Conservation (phyloP, 1,140 invertebrate species). For the Fopius arisanus region DNA sequence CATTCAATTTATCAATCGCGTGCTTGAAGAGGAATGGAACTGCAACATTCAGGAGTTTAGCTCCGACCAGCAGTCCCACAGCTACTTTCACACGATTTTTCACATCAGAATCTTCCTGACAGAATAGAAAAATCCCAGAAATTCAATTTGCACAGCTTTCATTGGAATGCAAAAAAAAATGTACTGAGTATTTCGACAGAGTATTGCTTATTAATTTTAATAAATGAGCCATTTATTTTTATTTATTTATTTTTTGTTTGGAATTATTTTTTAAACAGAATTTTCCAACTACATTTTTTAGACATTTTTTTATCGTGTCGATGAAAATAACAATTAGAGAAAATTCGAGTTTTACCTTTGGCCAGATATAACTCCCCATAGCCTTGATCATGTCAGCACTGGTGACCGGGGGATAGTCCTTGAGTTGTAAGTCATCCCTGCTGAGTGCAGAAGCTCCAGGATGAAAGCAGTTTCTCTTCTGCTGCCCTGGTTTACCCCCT, state of each 20-base stretch:
- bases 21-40: constrained; percentile 99
- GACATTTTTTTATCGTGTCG: no score
- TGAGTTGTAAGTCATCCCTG: constrained; percentile 69
- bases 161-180: no score
- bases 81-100: constrained; percentile 86
- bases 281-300: no score
- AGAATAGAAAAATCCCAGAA: no score
- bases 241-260: no score
- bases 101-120: constrained; percentile 80
- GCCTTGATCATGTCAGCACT: constrained; percentile 83
- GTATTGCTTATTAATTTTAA: no score
- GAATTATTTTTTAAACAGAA: no score
- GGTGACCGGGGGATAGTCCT: constrained; percentile 70
- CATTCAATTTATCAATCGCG: constrained; percentile 88
- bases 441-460: constrained; percentile 80
- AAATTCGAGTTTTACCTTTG: constrained; percentile 71
- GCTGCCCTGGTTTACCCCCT: constrained; percentile 66
- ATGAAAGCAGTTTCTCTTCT: constrained; percentile 87
- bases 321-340: constrained; percentile 36
- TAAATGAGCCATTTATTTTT: no score
- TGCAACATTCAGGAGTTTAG: constrained; percentile 88
- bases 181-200: background rate
- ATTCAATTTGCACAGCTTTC: no score
- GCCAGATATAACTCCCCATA: constrained; percentile 96
- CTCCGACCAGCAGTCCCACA: constrained; percentile 78